Percentiles rank a stretch among this genome's conserved stretches.
These are phyloP conservation scores for Colletes collaris DNA, from an alignment of 2,888 invertebrate genomes.

Conservation along the genomic window DNA sequence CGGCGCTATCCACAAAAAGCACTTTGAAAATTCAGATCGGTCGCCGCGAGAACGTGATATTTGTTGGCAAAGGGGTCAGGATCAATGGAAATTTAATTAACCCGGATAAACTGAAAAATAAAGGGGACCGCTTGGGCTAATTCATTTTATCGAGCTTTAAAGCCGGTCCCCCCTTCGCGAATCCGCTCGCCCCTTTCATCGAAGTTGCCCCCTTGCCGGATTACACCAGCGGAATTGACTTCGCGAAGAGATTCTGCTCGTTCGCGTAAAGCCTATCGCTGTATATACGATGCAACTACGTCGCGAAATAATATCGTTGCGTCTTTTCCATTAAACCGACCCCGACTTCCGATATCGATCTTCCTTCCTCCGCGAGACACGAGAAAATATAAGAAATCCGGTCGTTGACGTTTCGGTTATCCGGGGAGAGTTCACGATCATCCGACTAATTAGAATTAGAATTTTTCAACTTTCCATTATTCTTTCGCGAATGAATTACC, in stretches of 20 bases:
- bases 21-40: constrained; percentile 23
- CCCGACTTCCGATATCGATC: constrained; percentile 28
- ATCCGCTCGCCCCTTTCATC: constrained; percentile 48
- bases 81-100: constrained; percentile 58
- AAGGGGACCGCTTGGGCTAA: constrained; percentile 36
- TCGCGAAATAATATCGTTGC: constrained; percentile 47
- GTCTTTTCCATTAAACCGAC: constrained; percentile 24
- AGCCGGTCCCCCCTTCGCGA: constrained; percentile 26
- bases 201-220: constrained; percentile 49
- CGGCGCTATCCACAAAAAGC: not conserved
- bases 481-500: too few species aligned
- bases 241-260: constrained; percentile 22
- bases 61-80: constrained; percentile 12
- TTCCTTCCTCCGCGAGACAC: not conserved
- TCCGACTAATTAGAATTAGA: too few species aligned
- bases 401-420: too few species aligned
- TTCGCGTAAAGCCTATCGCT: constrained; percentile 31
- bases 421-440: too few species aligned
- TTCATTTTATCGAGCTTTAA: constrained; percentile 44
- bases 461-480: too few species aligned
- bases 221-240: constrained; percentile 57
- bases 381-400: not conserved
- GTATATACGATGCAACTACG: constrained; percentile 17
- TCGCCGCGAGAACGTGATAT: constrained; percentile 18
- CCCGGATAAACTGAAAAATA: constrained; percentile 35